Percentiles rank a stretch among this genome's conserved stretches.
These are phyloP conservation scores for Danio aesculapii DNA, from an alignment of 2,797 vertebrate genomes.

Conservation along the genomic window DNA sequence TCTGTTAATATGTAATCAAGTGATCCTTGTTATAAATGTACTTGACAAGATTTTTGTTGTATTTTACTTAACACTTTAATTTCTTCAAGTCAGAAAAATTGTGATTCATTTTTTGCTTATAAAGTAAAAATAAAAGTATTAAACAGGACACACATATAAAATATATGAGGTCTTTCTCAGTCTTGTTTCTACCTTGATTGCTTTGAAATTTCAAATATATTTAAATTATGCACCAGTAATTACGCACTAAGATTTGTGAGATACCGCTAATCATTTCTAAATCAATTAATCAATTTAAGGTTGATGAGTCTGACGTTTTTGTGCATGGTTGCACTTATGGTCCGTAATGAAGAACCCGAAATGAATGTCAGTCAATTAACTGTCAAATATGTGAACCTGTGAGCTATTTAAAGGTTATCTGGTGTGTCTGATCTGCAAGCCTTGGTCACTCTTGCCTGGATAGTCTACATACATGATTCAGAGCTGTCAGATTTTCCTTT, in stretches of 20 bases:
- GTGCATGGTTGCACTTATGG: slow-evolving; percentile 31
- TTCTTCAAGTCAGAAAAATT: too few relatives aligned
- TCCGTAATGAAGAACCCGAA: slow-evolving; percentile 26
- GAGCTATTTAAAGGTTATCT: slow-evolving; percentile 8
- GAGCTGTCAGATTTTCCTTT: neutral
- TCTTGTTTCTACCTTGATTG: slow-evolving; percentile 49
- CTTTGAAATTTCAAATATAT: slow-evolving; percentile 55
- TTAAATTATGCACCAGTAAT: slow-evolving; percentile 50
- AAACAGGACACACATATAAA: too few relatives aligned
- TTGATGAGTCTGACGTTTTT: slow-evolving; percentile 50
- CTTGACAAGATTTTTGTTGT: too few relatives aligned
- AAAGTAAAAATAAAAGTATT: too few relatives aligned
- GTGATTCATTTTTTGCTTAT: too few relatives aligned
- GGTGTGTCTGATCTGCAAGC: neutral
- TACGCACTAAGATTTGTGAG: slow-evolving; percentile 49
- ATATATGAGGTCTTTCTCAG: neutral
- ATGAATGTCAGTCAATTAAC: slow-evolving; percentile 21
- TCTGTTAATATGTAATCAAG: too few relatives aligned
- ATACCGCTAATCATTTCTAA: slow-evolving; percentile 55
- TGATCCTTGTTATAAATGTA: too few relatives aligned
- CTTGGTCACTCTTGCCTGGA: neutral
- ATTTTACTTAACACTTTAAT: too few relatives aligned
- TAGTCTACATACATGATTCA: too few relatives aligned
- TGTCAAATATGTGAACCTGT: slow-evolving; percentile 6
- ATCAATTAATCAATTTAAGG: slow-evolving; percentile 59